Conservation (phyloP, 1,140 invertebrate genomes). For the Lamellibrachia luymesi region DNA sequence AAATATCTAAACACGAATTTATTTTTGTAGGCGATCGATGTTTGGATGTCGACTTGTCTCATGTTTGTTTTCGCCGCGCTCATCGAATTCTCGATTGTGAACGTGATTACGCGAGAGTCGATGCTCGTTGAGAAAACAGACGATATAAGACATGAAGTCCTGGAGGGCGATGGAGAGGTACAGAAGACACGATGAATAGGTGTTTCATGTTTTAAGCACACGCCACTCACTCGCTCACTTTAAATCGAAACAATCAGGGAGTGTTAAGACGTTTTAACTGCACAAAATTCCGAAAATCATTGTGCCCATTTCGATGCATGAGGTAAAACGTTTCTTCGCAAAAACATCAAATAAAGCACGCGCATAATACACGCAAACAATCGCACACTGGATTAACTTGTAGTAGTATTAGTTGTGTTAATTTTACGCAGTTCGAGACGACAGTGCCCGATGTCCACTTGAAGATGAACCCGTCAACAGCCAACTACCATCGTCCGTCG, state of each 20-base stretch:
- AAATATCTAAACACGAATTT: slow-evolving; percentile 23
- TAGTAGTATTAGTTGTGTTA: background rate
- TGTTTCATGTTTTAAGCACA: background rate
- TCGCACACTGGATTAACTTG: too few species aligned
- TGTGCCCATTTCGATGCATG: too few species aligned
- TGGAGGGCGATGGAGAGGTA: background rate
- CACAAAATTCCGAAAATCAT: too few species aligned
- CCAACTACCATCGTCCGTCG: background rate
- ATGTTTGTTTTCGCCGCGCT: slow-evolving; percentile 51
- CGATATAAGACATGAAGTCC: background rate
- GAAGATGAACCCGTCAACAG: background rate
- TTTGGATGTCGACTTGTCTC: slow-evolving; percentile 52
- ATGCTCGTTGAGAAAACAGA: slow-evolving; percentile 10
- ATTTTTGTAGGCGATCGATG: slow-evolving; percentile 53
- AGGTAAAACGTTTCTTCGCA: too few species aligned
- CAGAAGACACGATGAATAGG: background rate
- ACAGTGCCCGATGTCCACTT: too few species aligned
- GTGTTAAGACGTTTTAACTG: too few species aligned
- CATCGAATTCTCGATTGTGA: slow-evolving; percentile 51
- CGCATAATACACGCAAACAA: too few species aligned
- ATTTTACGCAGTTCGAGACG: background rate
- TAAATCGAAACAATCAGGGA: too few species aligned
- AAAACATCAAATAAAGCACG: too few species aligned
- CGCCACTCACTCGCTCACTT: too few species aligned
- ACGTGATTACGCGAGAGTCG: slow-evolving; percentile 33